A percentile compares a stretch with the other conserved stretches of the same genome.
These are phyloP conservation scores for Labroides dimidiatus DNA, from an alignment of 2,797 vertebrate genomes.

Conservation along the genomic window DNA sequence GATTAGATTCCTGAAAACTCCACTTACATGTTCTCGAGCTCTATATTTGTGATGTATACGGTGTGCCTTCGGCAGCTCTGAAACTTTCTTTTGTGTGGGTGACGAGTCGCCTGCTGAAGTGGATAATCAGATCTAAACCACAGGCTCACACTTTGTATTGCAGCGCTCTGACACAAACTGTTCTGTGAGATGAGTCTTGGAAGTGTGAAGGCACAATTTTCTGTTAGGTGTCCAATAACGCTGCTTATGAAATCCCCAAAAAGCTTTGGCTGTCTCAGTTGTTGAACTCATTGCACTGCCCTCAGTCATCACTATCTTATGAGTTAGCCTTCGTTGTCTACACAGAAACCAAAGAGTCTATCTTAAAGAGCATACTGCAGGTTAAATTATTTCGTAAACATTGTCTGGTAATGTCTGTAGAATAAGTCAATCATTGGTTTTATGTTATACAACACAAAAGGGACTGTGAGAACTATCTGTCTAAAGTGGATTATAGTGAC, in stretches of 20 bases:
- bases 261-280: not conserved
- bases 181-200: not conserved
- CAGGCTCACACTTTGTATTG: not conserved
- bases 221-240: constrained; percentile 16
- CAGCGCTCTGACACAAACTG: constrained; percentile 25
- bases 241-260: constrained; percentile 3
- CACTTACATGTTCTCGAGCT: constrained; percentile 13
- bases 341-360: no score
- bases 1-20: constrained; percentile 42
- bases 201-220: constrained; percentile 10
- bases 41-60: constrained; percentile 28
- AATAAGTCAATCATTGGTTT: no score
- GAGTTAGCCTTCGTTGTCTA: no score
- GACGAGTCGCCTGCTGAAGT: constrained; percentile 1
- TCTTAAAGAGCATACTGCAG: no score
- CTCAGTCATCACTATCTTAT: no score
- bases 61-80: not conserved
- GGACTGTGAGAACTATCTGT: no score
- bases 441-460: no score
- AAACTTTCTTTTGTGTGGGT: not conserved
- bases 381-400: no score
- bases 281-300: no score
- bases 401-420: no score
- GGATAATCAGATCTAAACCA: constrained; percentile 10
- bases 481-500: no score